Conservation (phyloP, 92 coral and sea anemone genomes). For the Actinostola sp. region DNA sequence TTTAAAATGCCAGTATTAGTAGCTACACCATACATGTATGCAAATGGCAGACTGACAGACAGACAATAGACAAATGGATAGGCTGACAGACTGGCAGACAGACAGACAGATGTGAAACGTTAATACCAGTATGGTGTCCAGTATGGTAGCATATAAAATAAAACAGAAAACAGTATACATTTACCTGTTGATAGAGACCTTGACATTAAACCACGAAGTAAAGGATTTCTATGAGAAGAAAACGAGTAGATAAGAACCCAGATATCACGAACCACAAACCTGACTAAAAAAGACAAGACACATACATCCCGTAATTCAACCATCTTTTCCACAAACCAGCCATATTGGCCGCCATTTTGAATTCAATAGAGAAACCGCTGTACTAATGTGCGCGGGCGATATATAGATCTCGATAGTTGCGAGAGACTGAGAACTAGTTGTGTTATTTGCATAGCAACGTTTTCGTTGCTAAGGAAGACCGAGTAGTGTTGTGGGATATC, state of each 20-base stretch:
- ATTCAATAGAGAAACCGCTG: constrained; percentile 52
- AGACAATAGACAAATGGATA: too few species aligned
- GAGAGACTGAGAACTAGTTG: constrained; percentile 11
- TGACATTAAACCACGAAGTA: constrained; percentile 8
- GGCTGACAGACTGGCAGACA: too few species aligned
- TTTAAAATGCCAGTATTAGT: too few species aligned
- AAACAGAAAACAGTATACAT: too few species aligned
- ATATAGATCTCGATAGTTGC: too few species aligned
- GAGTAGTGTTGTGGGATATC: constrained; percentile 24
- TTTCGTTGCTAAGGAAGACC: constrained; percentile 38
- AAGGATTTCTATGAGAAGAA: constrained; percentile 8
- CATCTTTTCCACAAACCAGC: constrained; percentile 48
- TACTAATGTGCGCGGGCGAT: constrained; percentile 2
- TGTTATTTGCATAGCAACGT: constrained; percentile 33
- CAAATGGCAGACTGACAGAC: too few species aligned
- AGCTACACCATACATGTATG: too few species aligned
- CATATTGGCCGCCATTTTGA: constrained; percentile 85
- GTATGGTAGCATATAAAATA: too few species aligned
- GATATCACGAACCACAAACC: neutral
- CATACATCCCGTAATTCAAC: constrained; percentile 33
- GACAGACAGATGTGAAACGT: too few species aligned
- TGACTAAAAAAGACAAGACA: neutral
- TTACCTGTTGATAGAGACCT: constrained; percentile 34
- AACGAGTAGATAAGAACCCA: neutral
- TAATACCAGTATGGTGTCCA: too few species aligned